Evolutionary conservation across 2,888 invertebrate species (phyloP), one percentile per base, ranked within the genome.

Genomic region (Tyria jacobaeae): DNA sequence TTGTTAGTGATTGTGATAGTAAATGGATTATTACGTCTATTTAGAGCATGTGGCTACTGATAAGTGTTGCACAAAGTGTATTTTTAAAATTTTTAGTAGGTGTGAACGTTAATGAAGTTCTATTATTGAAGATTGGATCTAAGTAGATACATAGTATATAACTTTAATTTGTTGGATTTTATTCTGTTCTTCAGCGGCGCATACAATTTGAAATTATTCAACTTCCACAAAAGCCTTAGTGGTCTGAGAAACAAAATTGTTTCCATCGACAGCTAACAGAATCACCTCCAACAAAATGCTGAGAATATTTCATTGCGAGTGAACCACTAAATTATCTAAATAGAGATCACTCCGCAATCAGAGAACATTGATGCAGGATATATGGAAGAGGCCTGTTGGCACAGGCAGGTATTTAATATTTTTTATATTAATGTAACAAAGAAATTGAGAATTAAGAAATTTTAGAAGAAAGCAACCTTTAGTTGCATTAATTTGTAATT

Each of bases 291-390:
- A 44, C 61, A 64, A 64, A 70, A 74, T 65, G 62, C 74, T 70
- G 71, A 79, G 82, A 80, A 90, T 91, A 90, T 91, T 89, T 92
- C 91, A 90, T 88, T 83, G 80, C 76, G 79, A 82, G 84, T 72
- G 87, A 84, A 87, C 84, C 90, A 90, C 89, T 92, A 89, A 92
- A 92, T 94, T 92, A 93, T 94, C 92, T 92, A 87, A 91, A 91
- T 89, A 86, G 88, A 86, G 89, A 93, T 92, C 93, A 88, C 87
- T 86, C 90, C 88, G 85, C 89, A 90, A 92, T 92, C 90, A 89
- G 77, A 56, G 50, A 60, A 53, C 52, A 39, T 34, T 52, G 47
- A 69, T 58, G 15, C 58, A 2, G 47, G 17, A 51, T 0, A 14
- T 53, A 48, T 17, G 59, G 86, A 86, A 74, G 70, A 1, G 81